Base-by-base conservation (phyloP, 2,888 invertebrate genomes). In the Pseudoips prasinana region DNA sequence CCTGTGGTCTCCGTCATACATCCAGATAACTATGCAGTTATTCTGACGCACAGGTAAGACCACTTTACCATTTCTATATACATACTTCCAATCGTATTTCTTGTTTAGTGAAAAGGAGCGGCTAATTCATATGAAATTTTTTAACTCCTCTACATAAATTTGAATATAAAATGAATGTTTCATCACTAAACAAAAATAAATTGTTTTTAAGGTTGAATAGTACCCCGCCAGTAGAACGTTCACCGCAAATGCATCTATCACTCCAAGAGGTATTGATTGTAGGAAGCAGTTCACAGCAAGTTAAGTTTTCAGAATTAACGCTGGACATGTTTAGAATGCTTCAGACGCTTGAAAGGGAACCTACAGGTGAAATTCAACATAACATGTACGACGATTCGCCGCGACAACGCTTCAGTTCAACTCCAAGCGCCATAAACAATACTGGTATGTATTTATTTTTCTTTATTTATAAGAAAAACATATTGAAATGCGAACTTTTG, bases 261-360 rank as follows among this genome's bases (percentile, higher is more conserved):
- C 91, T 98, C 26, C 97, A 98, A 89, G 98, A 98, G 87, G 96
- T 97, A 49, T 90, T 98, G 37, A 96, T 98, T 51, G 94, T 98
- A 38, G 98, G 98, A 38, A 97, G 97, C 76, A 94, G 95, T 64
- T 92, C 94, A 50, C 96, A 97, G 68, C 98, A 98, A 90, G 96
- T 97, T 18, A 98, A 98, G 83, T 98, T 98, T 86, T 97, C 97
- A 54, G 98, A 98, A 81, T 88, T 98, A 55, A 98, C 98, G 7
- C 94, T 98, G 91, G 98, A 98, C 86, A 98, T 98, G 98, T 98
- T 96, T 82, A 91, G 98, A 60, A 98, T 98, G 94, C 90, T 98
- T 40, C 98, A 98, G 84, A 97, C 97, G 0, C 84, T 98, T 41
- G 98, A 98, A 76, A 90, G 97, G 47, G 98, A 98, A 72, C 96